Percentiles rank a stretch among this genome's conserved stretches.
These are phyloP conservation scores for Temnothorax unifasciatus DNA, from an alignment of 2,888 invertebrate genomes.

Conservation along the genomic window DNA sequence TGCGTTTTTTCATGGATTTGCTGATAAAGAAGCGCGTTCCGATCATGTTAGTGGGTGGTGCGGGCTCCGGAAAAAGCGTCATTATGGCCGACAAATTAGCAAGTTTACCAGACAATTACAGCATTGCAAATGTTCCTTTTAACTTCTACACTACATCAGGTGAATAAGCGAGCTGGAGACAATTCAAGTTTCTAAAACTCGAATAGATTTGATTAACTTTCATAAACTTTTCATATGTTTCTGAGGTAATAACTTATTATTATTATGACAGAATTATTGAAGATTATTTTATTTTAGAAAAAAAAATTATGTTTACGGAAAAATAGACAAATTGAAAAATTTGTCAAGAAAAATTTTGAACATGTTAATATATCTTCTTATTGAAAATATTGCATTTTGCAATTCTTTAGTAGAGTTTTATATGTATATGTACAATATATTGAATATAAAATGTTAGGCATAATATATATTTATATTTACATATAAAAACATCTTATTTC, in stretches of 20 bases:
- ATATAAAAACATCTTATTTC: neutral
- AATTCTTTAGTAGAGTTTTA: neutral
- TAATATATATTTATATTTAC: neutral
- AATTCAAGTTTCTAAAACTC: neutral
- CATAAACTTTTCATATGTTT: neutral
- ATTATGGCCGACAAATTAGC: constrained; percentile 94
- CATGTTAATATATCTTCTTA: neutral
- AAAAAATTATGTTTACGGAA: neutral
- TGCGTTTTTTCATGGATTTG: constrained; percentile 95
- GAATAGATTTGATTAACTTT: neutral
- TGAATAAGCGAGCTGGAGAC: constrained; percentile 75
- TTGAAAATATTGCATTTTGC: neutral
- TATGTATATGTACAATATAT: neutral
- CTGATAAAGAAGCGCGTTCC: constrained; percentile 93
- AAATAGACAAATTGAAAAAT: neutral
- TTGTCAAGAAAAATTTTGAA: neutral
- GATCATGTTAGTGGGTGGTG: constrained; percentile 95
- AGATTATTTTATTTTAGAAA: neutral
- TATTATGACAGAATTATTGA: neutral
- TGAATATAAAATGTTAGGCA: neutral
- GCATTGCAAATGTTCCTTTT: constrained; percentile 95
- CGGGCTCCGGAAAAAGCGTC: constrained; percentile 97
- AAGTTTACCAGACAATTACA: constrained; percentile 91
- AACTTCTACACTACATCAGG: constrained; percentile 98
- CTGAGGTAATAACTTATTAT: neutral